Evolutionary conservation across 2,797 vertebrate genomes (phyloP), one percentile per base, ranked within the genome.

Genomic region (Gymnoscopelus microlampas): DNA sequence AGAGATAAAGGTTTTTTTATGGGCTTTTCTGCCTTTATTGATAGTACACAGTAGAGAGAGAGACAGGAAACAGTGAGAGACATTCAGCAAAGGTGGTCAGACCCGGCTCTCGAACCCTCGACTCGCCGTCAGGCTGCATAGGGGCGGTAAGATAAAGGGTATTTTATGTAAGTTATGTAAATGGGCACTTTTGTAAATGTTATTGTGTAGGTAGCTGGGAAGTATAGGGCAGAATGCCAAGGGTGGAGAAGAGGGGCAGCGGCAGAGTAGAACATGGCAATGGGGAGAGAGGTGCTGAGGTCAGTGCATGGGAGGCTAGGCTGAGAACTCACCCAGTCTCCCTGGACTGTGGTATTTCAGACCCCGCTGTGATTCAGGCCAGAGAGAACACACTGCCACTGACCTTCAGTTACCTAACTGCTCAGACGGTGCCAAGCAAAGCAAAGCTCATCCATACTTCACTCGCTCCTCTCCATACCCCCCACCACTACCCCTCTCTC

Each of bases 381-480:
- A 72, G 63, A 67, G 76, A 73, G 74, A 72, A 66, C 76, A 73
- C 70, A 61, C 67, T 78, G 61, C 70, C 59, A 15, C 81, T 89
- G 85, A 86, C 86, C 86, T 86, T 79, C 62, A 76, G 79, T 89
- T 90, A 90, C 85, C 81, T 83, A 90, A 88, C 88, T 51, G 29
- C 35, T 70, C 54, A 58, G 63, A 50, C 47, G 67, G 51, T 77
- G 73, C 71, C 68, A 48, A 68, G 68, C 71, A 74, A 77, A 78
- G 54, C 53, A 65, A 68, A 6, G 10, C 58, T 55, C 53, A n/a
- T 19, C 35, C 3, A 13, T 63, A 4, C 11, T 44, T 32, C 14
- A 9, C 59, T 48, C 11, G 29, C n/a, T 47, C 62, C 12, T 35
- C 50, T 24, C 29, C 60, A 12, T 7, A 13, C 60, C 26, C 44